These are phyloP conservation scores for Patella pellucida DNA, from an alignment of 2,888 invertebrate species.

Conservation along the genomic window DNA sequence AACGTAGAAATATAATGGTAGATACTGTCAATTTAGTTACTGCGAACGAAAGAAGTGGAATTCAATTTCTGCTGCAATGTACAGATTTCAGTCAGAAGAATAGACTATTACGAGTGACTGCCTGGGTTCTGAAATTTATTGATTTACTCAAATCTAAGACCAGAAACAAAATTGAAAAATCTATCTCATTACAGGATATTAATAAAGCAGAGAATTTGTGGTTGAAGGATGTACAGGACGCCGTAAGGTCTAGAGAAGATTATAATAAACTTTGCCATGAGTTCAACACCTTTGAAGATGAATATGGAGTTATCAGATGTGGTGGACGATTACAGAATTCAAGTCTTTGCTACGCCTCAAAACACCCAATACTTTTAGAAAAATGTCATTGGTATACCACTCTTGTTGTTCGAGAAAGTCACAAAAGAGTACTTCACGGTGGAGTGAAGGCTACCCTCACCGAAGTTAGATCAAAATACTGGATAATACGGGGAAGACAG, in stretches of 20 bases:
- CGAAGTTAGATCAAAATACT: neutral
- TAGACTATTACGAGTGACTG: neutral
- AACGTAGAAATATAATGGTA: neutral
- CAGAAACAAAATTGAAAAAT: neutral
- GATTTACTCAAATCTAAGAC: neutral
- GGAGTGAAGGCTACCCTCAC: neutral
- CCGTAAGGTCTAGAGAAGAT: neutral
- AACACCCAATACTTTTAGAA: neutral
- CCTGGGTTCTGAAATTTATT: neutral
- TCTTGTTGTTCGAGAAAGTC: neutral
- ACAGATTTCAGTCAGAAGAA: neutral
- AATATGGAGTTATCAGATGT: neutral
- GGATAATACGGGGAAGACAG: neutral
- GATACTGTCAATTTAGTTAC: neutral
- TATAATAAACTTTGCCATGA: neutral
- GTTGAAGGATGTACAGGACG: neutral
- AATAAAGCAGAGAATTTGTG: neutral
- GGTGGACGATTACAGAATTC: neutral
- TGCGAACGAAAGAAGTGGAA: neutral
- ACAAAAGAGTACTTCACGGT: neutral
- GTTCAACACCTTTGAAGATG: neutral
- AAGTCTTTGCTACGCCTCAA: neutral
- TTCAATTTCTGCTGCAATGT: neutral
- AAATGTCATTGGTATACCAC: slow-evolving; percentile 4
- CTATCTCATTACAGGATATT: neutral